phyloP scores from a whole-genome alignment of 1,140 invertebrate genomes.

The Pseudomyrmex flavicornis region DNA sequence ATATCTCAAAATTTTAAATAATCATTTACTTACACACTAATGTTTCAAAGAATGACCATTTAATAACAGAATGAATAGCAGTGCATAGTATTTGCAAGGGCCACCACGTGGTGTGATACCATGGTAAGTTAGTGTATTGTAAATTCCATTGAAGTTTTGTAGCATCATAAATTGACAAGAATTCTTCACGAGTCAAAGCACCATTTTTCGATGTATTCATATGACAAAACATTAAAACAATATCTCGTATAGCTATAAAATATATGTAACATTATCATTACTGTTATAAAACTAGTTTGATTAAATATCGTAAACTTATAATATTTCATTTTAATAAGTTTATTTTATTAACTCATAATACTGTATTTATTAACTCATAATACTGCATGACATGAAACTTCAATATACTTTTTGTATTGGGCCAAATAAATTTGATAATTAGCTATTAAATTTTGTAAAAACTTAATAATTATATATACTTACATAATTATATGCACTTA shows the following conservation, averaged over 20 bases:
- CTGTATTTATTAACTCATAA: too few relatives aligned
- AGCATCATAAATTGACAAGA: conserved; percentile 92
- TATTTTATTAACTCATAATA: too few relatives aligned
- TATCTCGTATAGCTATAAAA: conserved; percentile 89
- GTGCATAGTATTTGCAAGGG: conserved; percentile 88
- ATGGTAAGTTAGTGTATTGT: conserved; percentile 88
- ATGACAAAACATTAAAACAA: conserved; percentile 93
- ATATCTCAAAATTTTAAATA: too few relatives aligned
- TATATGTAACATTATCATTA: conserved; percentile 11
- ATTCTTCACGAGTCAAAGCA: conserved; percentile 90
- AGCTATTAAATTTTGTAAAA: too few relatives aligned
- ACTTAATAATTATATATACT: conserved; percentile 3
- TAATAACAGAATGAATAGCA: conserved; percentile 87
- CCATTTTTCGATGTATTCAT: conserved; percentile 90
- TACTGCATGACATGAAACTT: too few relatives aligned
- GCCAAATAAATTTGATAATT: too few relatives aligned
- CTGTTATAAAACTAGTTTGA: neutral
- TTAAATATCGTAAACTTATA: neutral
- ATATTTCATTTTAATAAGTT: too few relatives aligned
- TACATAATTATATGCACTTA: conserved; percentile 85
- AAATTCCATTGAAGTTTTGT: conserved; percentile 91
- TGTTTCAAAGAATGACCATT: conserved; percentile 90
- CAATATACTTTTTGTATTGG: too few relatives aligned
- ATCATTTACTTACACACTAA: conserved; percentile 88
- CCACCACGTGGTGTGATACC: conserved; percentile 88